Evolutionary conservation across 2,797 vertebrate species (phyloP), one percentile per base, ranked within the genome.

Genomic region (Carapus acus): DNA sequence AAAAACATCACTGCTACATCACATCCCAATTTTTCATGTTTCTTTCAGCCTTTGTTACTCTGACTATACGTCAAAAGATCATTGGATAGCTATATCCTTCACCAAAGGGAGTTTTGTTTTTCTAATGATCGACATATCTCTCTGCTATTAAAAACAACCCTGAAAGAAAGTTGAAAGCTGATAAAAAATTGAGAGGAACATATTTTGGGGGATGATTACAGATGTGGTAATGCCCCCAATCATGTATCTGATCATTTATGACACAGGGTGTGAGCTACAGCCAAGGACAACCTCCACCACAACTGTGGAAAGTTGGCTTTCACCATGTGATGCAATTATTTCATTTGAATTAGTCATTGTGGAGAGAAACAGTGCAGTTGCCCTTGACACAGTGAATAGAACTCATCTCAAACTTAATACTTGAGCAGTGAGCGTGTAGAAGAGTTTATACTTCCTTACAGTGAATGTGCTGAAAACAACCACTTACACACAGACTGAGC

Each of bases 121-220:
- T 22, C 17, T 29, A 15, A 20, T 42, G 55, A 43, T 19, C 13
- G 1, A 5, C 24, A 27, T 5, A 27, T 27, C 24, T 27, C 9
- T 4, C 24, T n/a, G n/a, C n/a, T n/a, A n/a, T n/a, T n/a, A 52
- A 57, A 38, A 33, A 40, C 52, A 43, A 22, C 0, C 14, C 13
- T 9, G 6, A 4, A 14, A 37, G 16, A 1, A 40, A 24, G 47
- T 22, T 45, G 19, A 22, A 49, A 42, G 36, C 18, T 40, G 41
- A 58, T 42, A 18, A 56, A 43, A 43, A 20, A 12, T 36, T 19
- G 13, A 31, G n/a, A 7, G 0, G 3, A 8, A 7, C 9, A 29
- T 6, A 8, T 44, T 27, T 48, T 49, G 17, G 24, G 2, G 46
- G 20, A 41, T 33, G 8, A 27, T 39, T 39, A 24, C 1, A 6